phyloP scores from a whole-genome alignment of 2,113 vertebrate genomes.

The Tragelaphus scriptus region DNA sequence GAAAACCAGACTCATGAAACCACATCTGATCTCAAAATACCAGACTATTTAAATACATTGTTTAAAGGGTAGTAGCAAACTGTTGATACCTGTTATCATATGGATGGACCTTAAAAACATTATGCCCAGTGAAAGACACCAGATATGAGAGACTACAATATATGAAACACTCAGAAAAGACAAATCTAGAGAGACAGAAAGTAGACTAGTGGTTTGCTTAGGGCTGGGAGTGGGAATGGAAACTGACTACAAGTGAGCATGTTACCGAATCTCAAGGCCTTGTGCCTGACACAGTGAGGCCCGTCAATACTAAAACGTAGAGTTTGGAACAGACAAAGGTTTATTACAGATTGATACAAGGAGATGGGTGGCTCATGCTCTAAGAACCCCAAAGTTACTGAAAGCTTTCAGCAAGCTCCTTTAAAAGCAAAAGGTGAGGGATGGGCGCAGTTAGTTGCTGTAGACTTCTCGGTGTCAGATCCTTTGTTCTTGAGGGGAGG shows the following conservation, averaged over 20 bases:
- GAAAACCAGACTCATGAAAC: conserved; percentile 5
- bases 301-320: not conserved
- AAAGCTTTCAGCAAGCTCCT: not conserved
- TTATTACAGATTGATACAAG: not conserved
- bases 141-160: conserved; percentile 3
- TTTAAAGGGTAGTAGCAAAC: not conserved
- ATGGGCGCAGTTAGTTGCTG: not conserved
- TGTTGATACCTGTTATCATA: not conserved
- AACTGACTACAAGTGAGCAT: not conserved
- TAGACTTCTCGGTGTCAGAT: not conserved
- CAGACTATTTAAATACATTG: not conserved
- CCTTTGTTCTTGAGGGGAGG: not conserved
- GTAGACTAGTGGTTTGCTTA: not conserved
- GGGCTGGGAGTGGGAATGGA: not conserved
- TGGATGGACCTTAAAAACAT: not conserved
- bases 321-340: not conserved
- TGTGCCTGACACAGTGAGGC: not conserved
- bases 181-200: not conserved
- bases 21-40: not conserved
- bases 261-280: not conserved
- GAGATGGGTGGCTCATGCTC: not conserved
- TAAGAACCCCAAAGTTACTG: not conserved
- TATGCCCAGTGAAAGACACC: not conserved
- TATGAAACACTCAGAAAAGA: not conserved
- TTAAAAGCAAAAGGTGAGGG: not conserved